Evolutionary conservation across 2,888 invertebrate genomes (phyloP), one percentile per base, ranked within the genome.

Genomic region (Eupithecia centaureata): DNA sequence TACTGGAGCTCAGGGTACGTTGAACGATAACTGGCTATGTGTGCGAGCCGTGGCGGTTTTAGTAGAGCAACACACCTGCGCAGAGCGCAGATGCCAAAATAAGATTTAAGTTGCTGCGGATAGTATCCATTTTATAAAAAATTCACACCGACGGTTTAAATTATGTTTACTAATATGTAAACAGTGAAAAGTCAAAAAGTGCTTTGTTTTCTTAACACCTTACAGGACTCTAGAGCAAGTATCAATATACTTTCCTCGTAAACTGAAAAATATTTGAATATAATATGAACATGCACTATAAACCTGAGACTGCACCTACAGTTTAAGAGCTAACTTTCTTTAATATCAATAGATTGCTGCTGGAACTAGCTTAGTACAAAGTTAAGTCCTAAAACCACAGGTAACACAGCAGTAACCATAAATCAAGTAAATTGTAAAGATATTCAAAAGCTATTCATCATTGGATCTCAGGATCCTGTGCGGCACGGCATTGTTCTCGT

Each of bases 381-480:
- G 35, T 57, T 58, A 52, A 57, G 28, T 60, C 15, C 25, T 52
- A 28, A 51, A 62, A 22, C 61, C 57, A 68, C 56, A 68, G 64
- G n/a, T 47, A 25, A 57, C 27, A 28, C 2, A 61, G 8, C 28
- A 60, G 67, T 63, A 30, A 61, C 56, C 64, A n/a, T 56, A 51
- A 60, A 33, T 62, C 15, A 33, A n/a, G n/a, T n/a, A n/a, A 27
- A 60, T 61, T 47, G n/a, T 54, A 42, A 63, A 67, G 54, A 77
- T 56, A 82, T 80, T 81, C 80, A 76, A 61, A 77, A 76, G 75
- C 79, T 80, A 85, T 84, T 85, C 82, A 85, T 82, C 80, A 47
- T 13, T 13, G 42, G 47, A 59, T 64, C 52, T 58, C 58, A 64
- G 64, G 61, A 58, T 64, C 56, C 22, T 35, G 35, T 58, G 51